Evolutionary conservation across 2,797 vertebrate species (phyloP).

Genomic region (Sparidentex hasta): DNA sequence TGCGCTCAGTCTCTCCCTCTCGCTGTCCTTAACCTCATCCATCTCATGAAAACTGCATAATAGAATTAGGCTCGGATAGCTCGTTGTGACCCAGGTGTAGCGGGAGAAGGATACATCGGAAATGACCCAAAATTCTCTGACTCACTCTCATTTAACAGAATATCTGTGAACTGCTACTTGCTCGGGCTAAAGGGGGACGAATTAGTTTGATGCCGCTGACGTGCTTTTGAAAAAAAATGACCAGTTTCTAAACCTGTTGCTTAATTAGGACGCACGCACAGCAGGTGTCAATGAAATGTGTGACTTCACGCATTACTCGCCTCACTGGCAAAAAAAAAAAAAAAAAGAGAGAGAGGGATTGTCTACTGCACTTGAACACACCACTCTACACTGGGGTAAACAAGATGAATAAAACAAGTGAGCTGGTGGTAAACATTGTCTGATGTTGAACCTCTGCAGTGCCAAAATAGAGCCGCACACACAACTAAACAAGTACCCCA

Average conservation of each 20-base stretch:
- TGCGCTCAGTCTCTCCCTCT: constrained; percentile 51
- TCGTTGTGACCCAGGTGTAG: constrained; percentile 63
- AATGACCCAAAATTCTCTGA: constrained; percentile 64
- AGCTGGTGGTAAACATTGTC: constrained; percentile 68
- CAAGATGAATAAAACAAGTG: constrained; percentile 76
- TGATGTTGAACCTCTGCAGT: constrained; percentile 64
- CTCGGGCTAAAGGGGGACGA: constrained; percentile 12
- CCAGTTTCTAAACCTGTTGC: constrained; percentile 26
- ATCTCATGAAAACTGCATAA: constrained; percentile 80
- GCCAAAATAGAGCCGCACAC: constrained; percentile 11
- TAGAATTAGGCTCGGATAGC: constrained; percentile 75
- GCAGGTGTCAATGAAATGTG: constrained; percentile 36
- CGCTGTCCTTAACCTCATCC: constrained; percentile 72
- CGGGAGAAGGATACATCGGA: constrained; percentile 52
- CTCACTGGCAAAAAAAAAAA: constrained; percentile 46
- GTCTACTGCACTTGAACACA: constrained; percentile 53
- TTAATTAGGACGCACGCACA: constrained; percentile 32
- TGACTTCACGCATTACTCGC: constrained; percentile 51
- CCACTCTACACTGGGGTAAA: constrained; percentile 54
- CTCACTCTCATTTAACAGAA: constrained; percentile 40
- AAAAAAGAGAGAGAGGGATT: no score
- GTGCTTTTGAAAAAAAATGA: constrained; percentile 28
- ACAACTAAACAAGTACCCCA: constrained; percentile 4
- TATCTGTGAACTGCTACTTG: constrained; percentile 32
- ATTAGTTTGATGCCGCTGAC: constrained; percentile 51